Evolutionary conservation across 2,113 vertebrate species (phyloP).

Genomic region (Engraulis encrasicolus): DNA sequence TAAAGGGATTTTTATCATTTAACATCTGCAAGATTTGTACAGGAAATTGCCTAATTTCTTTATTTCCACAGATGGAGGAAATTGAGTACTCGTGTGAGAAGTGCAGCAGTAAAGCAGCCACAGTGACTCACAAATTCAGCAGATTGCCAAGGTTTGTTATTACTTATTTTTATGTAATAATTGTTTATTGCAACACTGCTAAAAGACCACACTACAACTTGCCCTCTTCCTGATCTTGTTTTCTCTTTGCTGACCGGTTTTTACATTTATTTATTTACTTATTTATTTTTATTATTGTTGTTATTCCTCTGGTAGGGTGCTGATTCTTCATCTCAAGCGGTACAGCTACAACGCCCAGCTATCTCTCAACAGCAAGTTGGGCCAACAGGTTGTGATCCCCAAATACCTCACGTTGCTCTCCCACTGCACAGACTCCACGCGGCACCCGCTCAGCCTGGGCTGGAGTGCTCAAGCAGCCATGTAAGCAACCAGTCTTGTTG

Average conservation of each 20-base stretch:
- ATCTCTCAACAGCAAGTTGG: constrained; percentile 94
- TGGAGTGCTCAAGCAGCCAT: constrained; percentile 81
- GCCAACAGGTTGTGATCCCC: constrained; percentile 95
- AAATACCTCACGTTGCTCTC: constrained; percentile 89
- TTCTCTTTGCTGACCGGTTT: not conserved
- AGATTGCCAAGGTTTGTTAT: constrained; percentile 89
- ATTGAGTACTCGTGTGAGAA: constrained; percentile 99
- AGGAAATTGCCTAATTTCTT: constrained; percentile 16
- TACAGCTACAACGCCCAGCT: constrained; percentile 96
- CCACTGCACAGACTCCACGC: constrained; percentile 90
- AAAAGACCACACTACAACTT: too few relatives aligned
- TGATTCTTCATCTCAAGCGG: constrained; percentile 97
- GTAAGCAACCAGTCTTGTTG: constrained; percentile 69
- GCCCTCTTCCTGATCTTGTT: not conserved
- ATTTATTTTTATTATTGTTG: not conserved
- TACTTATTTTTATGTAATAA: not conserved
- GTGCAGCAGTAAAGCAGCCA: constrained; percentile 89
- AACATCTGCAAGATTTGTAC: not conserved
- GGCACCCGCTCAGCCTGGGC: constrained; percentile 82
- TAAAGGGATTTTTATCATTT: too few relatives aligned
- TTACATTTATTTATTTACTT: not conserved
- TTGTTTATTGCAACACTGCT: too few relatives aligned
- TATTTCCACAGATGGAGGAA: constrained; percentile 84
- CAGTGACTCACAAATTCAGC: constrained; percentile 95
- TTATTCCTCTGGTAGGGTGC: constrained; percentile 78